phyloP scores from a whole-genome alignment of 2,113 vertebrate genomes.

The Triplophysa siluroides region DNA sequence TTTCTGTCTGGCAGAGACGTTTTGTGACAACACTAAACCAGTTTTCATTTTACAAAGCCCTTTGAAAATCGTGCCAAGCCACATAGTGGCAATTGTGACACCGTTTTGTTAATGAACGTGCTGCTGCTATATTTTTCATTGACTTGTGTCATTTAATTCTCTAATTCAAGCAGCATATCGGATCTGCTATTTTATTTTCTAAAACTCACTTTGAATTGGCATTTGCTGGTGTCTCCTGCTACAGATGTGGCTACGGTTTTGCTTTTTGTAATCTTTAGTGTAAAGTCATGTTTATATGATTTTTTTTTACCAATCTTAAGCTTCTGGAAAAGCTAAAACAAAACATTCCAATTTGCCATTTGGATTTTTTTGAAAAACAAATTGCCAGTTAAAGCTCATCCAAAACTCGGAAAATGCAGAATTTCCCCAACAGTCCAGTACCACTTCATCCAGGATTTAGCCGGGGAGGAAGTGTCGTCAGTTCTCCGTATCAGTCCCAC shows the following conservation, averaged over 20 bases:
- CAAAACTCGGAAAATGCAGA: conserved; percentile 71
- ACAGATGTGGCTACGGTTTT: conserved; percentile 49
- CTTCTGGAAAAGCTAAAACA: background rate
- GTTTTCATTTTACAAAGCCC: background rate
- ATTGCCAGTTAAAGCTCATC: conserved; percentile 20
- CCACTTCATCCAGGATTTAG: conserved; percentile 73
- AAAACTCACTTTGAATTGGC: conserved; percentile 29
- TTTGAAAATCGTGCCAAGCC: conserved; percentile 68
- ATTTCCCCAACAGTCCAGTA: conserved; percentile 76
- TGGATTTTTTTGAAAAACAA: background rate
- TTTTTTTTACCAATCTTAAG: background rate
- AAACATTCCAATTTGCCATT: conserved; percentile 28
- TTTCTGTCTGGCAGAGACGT: background rate
- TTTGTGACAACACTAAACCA: conserved; percentile 26
- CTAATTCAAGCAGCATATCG: background rate
- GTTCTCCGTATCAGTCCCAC: conserved; percentile 71
- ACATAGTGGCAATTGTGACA: conserved; percentile 54
- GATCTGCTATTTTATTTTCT: background rate
- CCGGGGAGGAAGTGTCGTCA: conserved; percentile 63
- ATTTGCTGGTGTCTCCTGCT: conserved; percentile 31
- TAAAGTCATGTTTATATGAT: background rate
- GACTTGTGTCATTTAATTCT: conserved; percentile 6
- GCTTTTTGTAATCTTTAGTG: background rate
- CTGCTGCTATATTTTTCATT: conserved; percentile 42
- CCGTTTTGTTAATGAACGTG: conserved; percentile 58